Percentiles rank a stretch among this genome's conserved stretches.
phyloP scores from a whole-genome alignment of 2,797 vertebrate genomes.

The Ptychadena robeensis region DNA sequence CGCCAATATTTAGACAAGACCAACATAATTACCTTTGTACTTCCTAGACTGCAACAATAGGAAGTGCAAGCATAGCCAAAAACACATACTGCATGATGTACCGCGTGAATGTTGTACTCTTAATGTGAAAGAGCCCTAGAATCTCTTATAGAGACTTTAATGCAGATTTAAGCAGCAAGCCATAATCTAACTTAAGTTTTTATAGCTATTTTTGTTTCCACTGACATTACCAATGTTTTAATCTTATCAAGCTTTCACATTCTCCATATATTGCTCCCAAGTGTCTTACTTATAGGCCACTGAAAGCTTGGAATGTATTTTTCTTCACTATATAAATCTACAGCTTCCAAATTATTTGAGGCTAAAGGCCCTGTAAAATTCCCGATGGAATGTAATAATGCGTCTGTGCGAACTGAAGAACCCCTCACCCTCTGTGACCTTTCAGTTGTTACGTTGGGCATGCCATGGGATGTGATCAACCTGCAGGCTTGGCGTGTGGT shows the following conservation, averaged over 20 bases:
- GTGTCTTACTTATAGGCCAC: not conserved
- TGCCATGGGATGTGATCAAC: not conserved
- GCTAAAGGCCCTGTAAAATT: not conserved
- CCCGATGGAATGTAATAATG: not conserved
- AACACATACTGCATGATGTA: too few relatives aligned
- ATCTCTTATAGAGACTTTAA: too few relatives aligned
- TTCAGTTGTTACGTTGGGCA: not conserved
- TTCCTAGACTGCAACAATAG: too few relatives aligned
- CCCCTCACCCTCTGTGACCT: not conserved
- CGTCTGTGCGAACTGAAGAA: not conserved
- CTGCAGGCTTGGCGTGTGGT: conserved; percentile 23
- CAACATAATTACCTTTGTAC: too few relatives aligned
- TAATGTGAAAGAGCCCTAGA: too few relatives aligned
- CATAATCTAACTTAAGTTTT: too few relatives aligned
- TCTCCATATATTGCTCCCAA: not conserved
- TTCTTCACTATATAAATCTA: not conserved
- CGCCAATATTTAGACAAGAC: too few relatives aligned
- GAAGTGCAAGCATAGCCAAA: too few relatives aligned
- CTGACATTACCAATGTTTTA: not conserved
- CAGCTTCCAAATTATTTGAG: not conserved
- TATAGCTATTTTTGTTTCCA: not conserved
- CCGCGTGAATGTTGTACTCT: too few relatives aligned
- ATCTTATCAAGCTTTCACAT: not conserved
- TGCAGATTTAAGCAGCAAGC: too few relatives aligned
- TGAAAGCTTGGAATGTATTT: not conserved